phyloP scores from a whole-genome alignment of 2,113 vertebrate species.

The Reinhardtius hippoglossoides region DNA sequence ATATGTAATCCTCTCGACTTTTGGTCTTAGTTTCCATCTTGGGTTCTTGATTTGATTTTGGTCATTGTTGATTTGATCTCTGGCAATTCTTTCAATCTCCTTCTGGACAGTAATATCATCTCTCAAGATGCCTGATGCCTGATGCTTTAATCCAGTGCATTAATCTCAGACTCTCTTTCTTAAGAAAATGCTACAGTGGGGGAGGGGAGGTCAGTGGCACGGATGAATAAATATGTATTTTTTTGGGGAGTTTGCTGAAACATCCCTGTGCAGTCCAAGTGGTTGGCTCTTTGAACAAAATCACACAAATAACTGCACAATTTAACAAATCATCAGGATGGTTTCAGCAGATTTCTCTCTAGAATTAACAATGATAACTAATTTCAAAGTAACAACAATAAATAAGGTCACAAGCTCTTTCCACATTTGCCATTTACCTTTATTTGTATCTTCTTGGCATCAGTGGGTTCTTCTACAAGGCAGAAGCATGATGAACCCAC shows the following conservation, averaged over 20 bases:
- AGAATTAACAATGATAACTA: too few species aligned
- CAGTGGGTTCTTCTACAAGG: slow-evolving; percentile 89
- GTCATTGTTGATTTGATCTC: slow-evolving; percentile 84
- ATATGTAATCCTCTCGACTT: slow-evolving; percentile 86
- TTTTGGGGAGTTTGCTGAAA: slow-evolving; percentile 39
- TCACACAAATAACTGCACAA: not conserved
- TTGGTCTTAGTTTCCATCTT: slow-evolving; percentile 85
- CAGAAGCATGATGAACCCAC: slow-evolving; percentile 89
- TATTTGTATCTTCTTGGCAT: slow-evolving; percentile 88
- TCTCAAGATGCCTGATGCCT: slow-evolving; percentile 71
- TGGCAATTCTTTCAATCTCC: slow-evolving; percentile 83
- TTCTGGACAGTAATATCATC: slow-evolving; percentile 84
- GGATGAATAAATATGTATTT: slow-evolving; percentile 74
- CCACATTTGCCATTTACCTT: slow-evolving; percentile 86
- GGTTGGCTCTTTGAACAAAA: slow-evolving; percentile 2
- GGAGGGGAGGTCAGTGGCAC: slow-evolving; percentile 18
- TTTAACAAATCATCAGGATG: not conserved
- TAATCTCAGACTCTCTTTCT: slow-evolving; percentile 77
- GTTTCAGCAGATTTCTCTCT: not conserved
- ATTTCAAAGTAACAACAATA: too few species aligned
- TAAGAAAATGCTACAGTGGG: slow-evolving; percentile 56
- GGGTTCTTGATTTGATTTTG: slow-evolving; percentile 87
- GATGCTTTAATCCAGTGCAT: slow-evolving; percentile 77
- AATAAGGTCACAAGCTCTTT: slow-evolving; percentile 11
- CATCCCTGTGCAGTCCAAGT: not conserved